Percentiles rank a stretch among this genome's conserved stretches.
phyloP scores from a whole-genome alignment of 2,888 invertebrate species.

The Cartodere bifasciata region DNA sequence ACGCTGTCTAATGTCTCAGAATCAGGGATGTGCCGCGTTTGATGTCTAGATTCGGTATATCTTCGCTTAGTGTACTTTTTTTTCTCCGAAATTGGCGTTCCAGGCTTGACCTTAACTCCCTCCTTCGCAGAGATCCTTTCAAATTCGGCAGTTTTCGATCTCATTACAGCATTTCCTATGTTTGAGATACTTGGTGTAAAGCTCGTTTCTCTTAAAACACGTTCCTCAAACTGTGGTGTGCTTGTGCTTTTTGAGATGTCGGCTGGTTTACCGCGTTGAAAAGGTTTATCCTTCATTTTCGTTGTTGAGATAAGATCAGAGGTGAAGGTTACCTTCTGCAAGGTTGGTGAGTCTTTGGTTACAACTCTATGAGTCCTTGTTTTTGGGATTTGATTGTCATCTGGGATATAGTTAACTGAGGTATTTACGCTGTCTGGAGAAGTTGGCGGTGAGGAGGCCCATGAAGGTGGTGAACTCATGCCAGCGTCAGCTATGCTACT shows the following conservation, averaged over 20 bases:
- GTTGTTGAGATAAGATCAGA: slow-evolving; percentile 33
- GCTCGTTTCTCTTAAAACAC: slow-evolving; percentile 28
- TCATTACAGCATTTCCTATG: slow-evolving; percentile 51
- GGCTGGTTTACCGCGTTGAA: slow-evolving; percentile 13
- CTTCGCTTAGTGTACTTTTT: slow-evolving; percentile 48
- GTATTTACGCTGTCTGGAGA: slow-evolving; percentile 43
- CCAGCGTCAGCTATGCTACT: slow-evolving; percentile 32
- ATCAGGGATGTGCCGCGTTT: slow-evolving; percentile 43
- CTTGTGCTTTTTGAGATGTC: slow-evolving; percentile 19
- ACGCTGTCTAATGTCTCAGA: slow-evolving; percentile 35
- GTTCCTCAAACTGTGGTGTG: slow-evolving; percentile 19
- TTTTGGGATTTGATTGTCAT: slow-evolving; percentile 27
- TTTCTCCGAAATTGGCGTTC: slow-evolving; percentile 33
- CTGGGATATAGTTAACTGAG: slow-evolving; percentile 42
- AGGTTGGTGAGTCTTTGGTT: slow-evolving; percentile 26
- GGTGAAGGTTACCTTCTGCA: slow-evolving; percentile 50
- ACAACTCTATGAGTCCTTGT: slow-evolving; percentile 22
- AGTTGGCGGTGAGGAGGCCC: slow-evolving; percentile 45
- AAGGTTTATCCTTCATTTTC: slow-evolving; percentile 13
- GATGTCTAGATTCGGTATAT: slow-evolving; percentile 48
- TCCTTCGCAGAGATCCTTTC: slow-evolving; percentile 44
- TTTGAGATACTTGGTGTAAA: slow-evolving; percentile 47
- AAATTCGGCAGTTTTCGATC: slow-evolving; percentile 55
- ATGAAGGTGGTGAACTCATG: slow-evolving; percentile 43
- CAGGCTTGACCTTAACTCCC: slow-evolving; percentile 36